Percentiles rank a stretch among this genome's conserved stretches.
phyloP scores from a whole-genome alignment of 2,113 vertebrate genomes.

The Centrocercus urophasianus region DNA sequence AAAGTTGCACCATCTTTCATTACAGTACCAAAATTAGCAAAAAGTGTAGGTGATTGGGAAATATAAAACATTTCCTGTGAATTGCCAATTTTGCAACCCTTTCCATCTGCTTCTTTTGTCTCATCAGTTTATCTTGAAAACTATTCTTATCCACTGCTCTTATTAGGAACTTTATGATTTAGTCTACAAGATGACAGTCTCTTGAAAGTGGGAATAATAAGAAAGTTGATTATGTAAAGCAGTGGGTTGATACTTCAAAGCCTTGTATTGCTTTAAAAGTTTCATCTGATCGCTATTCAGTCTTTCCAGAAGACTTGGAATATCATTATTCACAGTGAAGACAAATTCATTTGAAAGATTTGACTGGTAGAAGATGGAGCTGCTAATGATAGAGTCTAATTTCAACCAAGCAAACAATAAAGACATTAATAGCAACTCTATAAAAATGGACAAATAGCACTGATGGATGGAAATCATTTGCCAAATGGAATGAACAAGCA shows the following conservation, averaged over 20 bases:
- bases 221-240: background rate
- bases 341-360: slow-evolving; percentile 19
- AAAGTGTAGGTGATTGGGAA: background rate
- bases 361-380: slow-evolving; percentile 2
- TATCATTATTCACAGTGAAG: slow-evolving; percentile 11
- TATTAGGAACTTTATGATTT: background rate
- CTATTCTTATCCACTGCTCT: background rate
- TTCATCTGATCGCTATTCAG: background rate
- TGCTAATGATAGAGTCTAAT: slow-evolving; percentile 8
- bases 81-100: background rate
- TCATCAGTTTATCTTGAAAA: background rate
- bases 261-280: background rate
- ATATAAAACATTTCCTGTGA: background rate
- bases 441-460: background rate
- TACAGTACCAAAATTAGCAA: background rate
- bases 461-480: background rate
- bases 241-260: background rate
- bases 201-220: background rate
- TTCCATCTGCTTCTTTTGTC: background rate
- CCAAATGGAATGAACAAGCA: background rate
- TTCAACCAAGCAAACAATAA: slow-evolving; percentile 43
- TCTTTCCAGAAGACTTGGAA: background rate
- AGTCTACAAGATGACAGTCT: background rate
- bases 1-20: background rate
- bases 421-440: background rate